phyloP scores from a whole-genome alignment of 2,888 invertebrate genomes.

The Buathra laborator region DNA sequence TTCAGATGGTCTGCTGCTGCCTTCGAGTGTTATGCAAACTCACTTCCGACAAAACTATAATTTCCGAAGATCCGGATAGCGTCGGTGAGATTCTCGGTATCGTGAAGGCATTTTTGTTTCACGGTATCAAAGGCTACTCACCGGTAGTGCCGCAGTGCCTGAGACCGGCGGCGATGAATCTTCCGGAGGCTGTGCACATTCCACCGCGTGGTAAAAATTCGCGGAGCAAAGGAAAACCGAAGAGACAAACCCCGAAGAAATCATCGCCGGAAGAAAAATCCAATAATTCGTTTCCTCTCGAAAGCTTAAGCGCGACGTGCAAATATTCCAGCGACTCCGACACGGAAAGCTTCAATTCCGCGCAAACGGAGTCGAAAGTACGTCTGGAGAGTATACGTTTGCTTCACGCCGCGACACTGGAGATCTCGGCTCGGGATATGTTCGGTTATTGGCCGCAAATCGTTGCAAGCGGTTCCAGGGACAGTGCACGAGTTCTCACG shows the following conservation, averaged over 20 bases:
- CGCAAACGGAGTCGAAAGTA: slow-evolving; percentile 75
- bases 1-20: slow-evolving; percentile 76
- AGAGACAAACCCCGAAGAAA: slow-evolving; percentile 72
- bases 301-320: slow-evolving; percentile 46
- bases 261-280: slow-evolving; percentile 41
- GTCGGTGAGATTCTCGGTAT: slow-evolving; percentile 80
- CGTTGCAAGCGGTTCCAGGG: slow-evolving; percentile 79
- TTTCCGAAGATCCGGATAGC: slow-evolving; percentile 70
- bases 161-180: slow-evolving; percentile 81
- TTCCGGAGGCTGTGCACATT: slow-evolving; percentile 79
- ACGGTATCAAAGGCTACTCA: slow-evolving; percentile 79
- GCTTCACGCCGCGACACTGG: slow-evolving; percentile 75
- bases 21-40: slow-evolving; percentile 76
- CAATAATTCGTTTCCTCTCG: slow-evolving; percentile 41
- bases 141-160: slow-evolving; percentile 75
- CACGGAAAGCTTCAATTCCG: slow-evolving; percentile 72
- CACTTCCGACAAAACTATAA: slow-evolving; percentile 16
- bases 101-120: slow-evolving; percentile 79
- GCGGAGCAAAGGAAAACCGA: slow-evolving; percentile 72
- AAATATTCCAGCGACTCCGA: slow-evolving; percentile 81
- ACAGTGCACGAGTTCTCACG: slow-evolving; percentile 78
- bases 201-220: slow-evolving; percentile 77
- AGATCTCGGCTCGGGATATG: slow-evolving; percentile 77
- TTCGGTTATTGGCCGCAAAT: slow-evolving; percentile 84
- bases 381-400: slow-evolving; percentile 78